Evolutionary conservation across 2,113 vertebrate genomes (phyloP).

Genomic region (Scopus umbretta): DNA sequence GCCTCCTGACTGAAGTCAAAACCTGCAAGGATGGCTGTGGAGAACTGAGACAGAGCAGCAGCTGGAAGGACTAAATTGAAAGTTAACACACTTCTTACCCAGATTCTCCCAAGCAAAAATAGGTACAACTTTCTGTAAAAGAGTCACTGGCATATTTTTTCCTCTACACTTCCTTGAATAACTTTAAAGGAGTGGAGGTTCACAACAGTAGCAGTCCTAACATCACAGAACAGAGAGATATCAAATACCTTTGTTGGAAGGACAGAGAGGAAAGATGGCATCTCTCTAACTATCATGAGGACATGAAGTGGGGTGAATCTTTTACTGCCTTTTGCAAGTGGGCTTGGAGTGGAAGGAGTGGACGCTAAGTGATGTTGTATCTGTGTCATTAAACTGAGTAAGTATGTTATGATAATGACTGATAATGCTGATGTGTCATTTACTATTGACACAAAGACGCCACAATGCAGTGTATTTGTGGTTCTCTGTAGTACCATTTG

Average conservation of each 20-base stretch:
- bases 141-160: accelerated
- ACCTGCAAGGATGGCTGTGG: background rate
- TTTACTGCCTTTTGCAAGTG: background rate
- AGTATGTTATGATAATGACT: background rate
- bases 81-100: background rate
- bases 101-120: background rate
- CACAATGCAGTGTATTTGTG: background rate
- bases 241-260: background rate
- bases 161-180: background rate
- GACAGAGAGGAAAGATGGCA: background rate
- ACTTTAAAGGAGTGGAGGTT: background rate
- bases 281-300: background rate
- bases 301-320: background rate
- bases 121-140: background rate
- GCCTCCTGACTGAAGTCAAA: background rate
- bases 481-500: background rate
- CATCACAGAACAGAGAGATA: background rate
- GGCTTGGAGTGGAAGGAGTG: background rate
- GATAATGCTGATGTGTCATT: background rate
- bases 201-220: background rate
- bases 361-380: background rate
- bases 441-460: background rate
- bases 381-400: background rate
- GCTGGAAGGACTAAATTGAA: background rate
- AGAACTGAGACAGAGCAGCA: background rate